Percentiles rank a stretch among this genome's conserved stretches.
Evolutionary conservation across 1,140 invertebrate genomes (phyloP).

Genomic region (Lepidotrigona ventralis): DNA sequence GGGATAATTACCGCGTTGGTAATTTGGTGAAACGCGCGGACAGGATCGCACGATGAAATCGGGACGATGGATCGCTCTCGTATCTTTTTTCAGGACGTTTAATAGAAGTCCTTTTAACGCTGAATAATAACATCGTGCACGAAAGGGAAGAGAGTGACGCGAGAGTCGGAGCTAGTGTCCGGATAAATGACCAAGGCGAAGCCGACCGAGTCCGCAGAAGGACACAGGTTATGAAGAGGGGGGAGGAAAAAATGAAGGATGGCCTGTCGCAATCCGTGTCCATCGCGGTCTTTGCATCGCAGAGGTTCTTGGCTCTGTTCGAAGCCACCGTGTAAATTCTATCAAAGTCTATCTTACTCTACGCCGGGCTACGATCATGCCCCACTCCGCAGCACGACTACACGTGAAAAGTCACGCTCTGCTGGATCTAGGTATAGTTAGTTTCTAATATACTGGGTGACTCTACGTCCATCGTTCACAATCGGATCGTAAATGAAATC

Average conservation of each 20-base stretch:
- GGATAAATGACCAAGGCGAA: conserved; percentile 40
- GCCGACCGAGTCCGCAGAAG: conserved; percentile 21
- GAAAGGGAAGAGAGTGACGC: conserved; percentile 1
- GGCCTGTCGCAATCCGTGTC: conserved; percentile 53
- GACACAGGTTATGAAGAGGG: background rate
- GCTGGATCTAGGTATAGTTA: conserved; percentile 71
- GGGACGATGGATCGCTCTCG: too few species aligned
- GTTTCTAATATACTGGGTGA: conserved; percentile 72
- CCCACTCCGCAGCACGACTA: conserved; percentile 60
- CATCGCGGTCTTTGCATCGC: conserved; percentile 50
- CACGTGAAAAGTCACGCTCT: conserved; percentile 77
- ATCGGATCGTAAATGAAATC: background rate
- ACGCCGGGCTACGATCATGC: conserved; percentile 53
- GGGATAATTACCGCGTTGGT: background rate
- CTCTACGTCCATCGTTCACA: conserved; percentile 1
- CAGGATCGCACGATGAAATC: background rate
- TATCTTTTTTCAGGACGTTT: conserved; percentile 26
- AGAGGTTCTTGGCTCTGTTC: conserved; percentile 54
- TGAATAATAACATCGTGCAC: conserved; percentile 34
- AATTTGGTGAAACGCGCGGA: conserved; percentile 42
- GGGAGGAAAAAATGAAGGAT: conserved; percentile 43
- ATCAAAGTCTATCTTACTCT: conserved; percentile 69
- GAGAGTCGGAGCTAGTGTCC: conserved; percentile 7
- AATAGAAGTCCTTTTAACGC: conserved; percentile 41
- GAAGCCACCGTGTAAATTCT: conserved; percentile 69